Percentiles rank a stretch among this genome's conserved stretches.
These are phyloP conservation scores for Cataglyphis livida DNA, from an alignment of 2,888 invertebrate species.

Conservation along the genomic window DNA sequence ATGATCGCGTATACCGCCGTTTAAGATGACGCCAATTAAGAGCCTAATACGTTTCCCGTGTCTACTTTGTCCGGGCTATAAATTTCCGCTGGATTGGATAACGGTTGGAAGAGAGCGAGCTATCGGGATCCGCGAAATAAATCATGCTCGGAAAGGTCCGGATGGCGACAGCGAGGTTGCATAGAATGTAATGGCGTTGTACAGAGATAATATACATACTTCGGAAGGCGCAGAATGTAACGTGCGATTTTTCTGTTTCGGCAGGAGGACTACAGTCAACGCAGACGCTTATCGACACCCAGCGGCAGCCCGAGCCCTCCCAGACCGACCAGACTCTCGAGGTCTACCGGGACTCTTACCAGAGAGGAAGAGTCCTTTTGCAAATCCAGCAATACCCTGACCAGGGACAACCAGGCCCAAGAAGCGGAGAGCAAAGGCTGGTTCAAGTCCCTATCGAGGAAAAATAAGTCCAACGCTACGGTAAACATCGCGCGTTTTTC, in stretches of 20 bases:
- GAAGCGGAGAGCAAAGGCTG: constrained; percentile 88
- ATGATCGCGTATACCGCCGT: neutral
- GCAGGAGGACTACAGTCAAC: constrained; percentile 89
- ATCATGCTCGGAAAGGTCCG: neutral
- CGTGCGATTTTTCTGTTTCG: constrained; percentile 34
- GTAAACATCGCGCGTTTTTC: constrained; percentile 80
- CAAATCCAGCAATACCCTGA: constrained; percentile 85
- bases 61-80: constrained; percentile 5
- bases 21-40: constrained; percentile 2
- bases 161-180: neutral
- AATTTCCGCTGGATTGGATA: constrained; percentile 12
- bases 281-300: constrained; percentile 92
- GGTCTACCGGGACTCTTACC: constrained; percentile 83
- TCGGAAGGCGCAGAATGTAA: constrained; percentile 37
- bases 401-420: constrained; percentile 85
- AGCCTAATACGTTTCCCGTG: neutral
- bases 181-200: constrained; percentile 26
- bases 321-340: constrained; percentile 87
- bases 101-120: neutral
- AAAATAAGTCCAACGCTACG: constrained; percentile 87
- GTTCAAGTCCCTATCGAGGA: constrained; percentile 93
- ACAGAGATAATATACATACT: constrained; percentile 21
- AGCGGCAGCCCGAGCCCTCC: constrained; percentile 90
- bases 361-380: constrained; percentile 84
- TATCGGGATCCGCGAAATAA: constrained; percentile 15